A percentile compares a stretch with the other conserved stretches of the same genome.
Evolutionary conservation across 2,797 vertebrate species (phyloP).

Genomic region (Hoplostethus atlanticus): DNA sequence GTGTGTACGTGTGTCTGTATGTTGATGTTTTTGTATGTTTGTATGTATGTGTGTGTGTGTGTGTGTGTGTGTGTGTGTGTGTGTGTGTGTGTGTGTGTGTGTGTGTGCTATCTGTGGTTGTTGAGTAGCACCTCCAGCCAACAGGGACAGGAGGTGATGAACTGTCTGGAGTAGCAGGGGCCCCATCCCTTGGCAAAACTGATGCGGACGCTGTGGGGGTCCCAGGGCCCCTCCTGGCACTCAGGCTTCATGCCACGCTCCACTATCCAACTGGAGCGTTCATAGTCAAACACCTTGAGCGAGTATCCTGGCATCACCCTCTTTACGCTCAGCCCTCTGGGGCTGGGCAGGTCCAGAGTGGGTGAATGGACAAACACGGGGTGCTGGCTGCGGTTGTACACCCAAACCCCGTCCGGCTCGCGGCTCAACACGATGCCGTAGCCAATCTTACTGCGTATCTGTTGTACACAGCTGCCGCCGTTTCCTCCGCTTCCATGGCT

Average conservation of each 20-base stretch:
- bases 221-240: conserved; percentile 92
- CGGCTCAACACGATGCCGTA: conserved; percentile 95
- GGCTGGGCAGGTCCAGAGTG: conserved; percentile 92
- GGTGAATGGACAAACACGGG: conserved; percentile 99
- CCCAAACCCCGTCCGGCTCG: conserved; percentile 96
- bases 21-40: conserved; percentile 8
- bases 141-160: conserved; percentile 97
- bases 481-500: conserved; percentile 42
- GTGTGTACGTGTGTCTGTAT: conserved; percentile 8
- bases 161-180: conserved; percentile 96
- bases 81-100: conserved; percentile 37
- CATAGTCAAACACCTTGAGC: conserved; percentile 96
- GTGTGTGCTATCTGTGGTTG: conserved; percentile 87
- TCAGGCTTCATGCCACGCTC: conserved; percentile 87
- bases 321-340: conserved; percentile 90
- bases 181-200: conserved; percentile 99
- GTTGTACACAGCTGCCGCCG: conserved; percentile 87
- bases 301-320: conserved; percentile 97
- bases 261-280: conserved; percentile 89
- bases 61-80: conserved; percentile 20
- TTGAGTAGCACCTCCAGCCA: conserved; percentile 97
- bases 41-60: background rate
- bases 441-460: conserved; percentile 96
- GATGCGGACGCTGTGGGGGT: conserved; percentile 96
- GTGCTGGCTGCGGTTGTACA: conserved; percentile 96